Percentiles rank a stretch among this genome's conserved stretches.
Conservation (phyloP, 2,113 vertebrate genomes). For the Gulo gulo region DNA sequence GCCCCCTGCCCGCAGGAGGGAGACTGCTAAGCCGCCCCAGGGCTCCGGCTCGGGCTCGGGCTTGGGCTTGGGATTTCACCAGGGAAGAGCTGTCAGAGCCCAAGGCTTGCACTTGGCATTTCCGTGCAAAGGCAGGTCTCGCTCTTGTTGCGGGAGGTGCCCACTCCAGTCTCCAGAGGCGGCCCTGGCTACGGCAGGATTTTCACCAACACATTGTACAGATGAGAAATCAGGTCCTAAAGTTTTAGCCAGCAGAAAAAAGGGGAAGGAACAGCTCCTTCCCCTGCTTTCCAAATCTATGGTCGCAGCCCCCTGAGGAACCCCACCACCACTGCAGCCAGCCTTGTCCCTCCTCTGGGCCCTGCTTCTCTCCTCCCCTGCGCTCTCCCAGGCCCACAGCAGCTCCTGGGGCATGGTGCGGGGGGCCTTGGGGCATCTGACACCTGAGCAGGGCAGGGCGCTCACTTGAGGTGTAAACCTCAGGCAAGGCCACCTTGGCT, state of each 20-base stretch:
- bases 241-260: background rate
- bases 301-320: background rate
- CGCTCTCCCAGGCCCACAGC: too few species aligned
- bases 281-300: background rate
- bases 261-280: background rate
- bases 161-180: background rate
- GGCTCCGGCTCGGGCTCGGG: background rate
- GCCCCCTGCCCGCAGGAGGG: background rate
- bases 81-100: background rate
- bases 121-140: background rate
- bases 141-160: background rate
- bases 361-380: background rate
- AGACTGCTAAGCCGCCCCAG: background rate
- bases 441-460: background rate
- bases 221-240: background rate
- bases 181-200: background rate
- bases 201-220: background rate
- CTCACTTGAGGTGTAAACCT: background rate
- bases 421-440: background rate
- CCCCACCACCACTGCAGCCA: too few species aligned
- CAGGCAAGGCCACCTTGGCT: background rate
- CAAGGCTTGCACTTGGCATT: background rate
- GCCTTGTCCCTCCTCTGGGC: background rate
- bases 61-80: background rate
- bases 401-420: background rate